These are phyloP conservation scores for Pomacea maculata DNA, from an alignment of 1,140 invertebrate species.

Conservation along the genomic window DNA sequence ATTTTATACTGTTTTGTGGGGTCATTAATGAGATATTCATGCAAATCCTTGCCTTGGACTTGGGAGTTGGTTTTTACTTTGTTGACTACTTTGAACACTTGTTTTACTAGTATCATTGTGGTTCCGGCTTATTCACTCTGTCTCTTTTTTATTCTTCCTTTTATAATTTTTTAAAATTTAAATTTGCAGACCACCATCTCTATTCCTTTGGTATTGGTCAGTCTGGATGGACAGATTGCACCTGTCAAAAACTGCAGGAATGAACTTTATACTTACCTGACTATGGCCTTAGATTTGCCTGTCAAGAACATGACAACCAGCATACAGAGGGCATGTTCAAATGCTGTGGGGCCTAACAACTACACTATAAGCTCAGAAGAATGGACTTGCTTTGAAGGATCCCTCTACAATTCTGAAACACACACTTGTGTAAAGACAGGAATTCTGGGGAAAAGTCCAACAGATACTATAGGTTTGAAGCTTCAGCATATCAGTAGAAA, in stretches of 20 bases:
- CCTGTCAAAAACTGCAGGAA: constrained; percentile 17
- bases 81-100: background rate
- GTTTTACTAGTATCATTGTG: background rate
- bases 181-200: constrained; percentile 16
- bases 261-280: constrained; percentile 9
- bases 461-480: constrained; percentile 10
- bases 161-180: background rate
- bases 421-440: constrained; percentile 13
- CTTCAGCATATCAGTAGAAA: too few relatives aligned
- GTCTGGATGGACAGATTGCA: background rate
- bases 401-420: constrained; percentile 18
- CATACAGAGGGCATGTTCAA: background rate
- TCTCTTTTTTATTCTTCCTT: background rate
- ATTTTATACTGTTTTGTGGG: too few relatives aligned
- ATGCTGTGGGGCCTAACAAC: constrained; percentile 4
- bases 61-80: background rate
- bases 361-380: constrained; percentile 4
- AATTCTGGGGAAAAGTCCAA: constrained; percentile 8
- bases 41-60: too few relatives aligned
- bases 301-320: constrained; percentile 8
- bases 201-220: constrained; percentile 27
- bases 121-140: background rate
- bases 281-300: background rate
- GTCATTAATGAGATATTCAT: too few relatives aligned
- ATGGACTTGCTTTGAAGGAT: constrained; percentile 7